Base-by-base conservation (phyloP, 2,113 vertebrate species). In the Lagopus muta region DNA sequence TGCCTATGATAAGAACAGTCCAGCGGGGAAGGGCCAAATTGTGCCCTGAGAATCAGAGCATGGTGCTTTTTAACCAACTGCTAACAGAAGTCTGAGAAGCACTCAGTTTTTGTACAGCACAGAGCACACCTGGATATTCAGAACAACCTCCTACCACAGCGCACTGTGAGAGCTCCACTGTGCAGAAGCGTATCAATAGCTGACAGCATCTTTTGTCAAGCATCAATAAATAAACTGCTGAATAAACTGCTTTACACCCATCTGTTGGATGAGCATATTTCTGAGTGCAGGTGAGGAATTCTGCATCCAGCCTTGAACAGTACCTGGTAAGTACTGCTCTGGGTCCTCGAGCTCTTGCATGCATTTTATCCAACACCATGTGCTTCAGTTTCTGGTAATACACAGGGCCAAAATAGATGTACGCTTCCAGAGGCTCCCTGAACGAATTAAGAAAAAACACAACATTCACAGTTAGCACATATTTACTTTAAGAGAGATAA, bases 321-420 rank as follows among this genome's bases (percentile, higher is more conserved):
- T 97, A 99, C 99, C 99, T 99, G 96, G 99, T 99, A 28, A 99
- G 99, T 73, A 99, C 99, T 1, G 99, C 99, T 81, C 99, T 98
- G 14, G 99, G 99, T 24, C 99, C 99, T 50, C 99, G 98, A 72
- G 99, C 99, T 96, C 99, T 98, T 79, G 99, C 99, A 2, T 99
- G 99, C 99, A 99, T 99, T 97, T 99, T 99, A 95, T 99, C 99
- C 62, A 99, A 97, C 48, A 99, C 99, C 99, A 99, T 99, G 97
- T 99, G 99, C 90, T 99, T 99, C 75, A 99, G 98, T 87, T 99
- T 99, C 98, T 99, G 99, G 95, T 99, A 99, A 96, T 99, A 99
- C 38, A 99, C 99, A 0, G 99, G 99, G 27, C 99, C 99, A 88
- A 99, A 99, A 95, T 99, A 99, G 97, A 99, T 99, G 83, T 99